A percentile compares a stretch with the other conserved stretches of the same genome.
Conservation (phyloP, 2,888 invertebrate genomes). For the Drosophila buzzatii region DNA sequence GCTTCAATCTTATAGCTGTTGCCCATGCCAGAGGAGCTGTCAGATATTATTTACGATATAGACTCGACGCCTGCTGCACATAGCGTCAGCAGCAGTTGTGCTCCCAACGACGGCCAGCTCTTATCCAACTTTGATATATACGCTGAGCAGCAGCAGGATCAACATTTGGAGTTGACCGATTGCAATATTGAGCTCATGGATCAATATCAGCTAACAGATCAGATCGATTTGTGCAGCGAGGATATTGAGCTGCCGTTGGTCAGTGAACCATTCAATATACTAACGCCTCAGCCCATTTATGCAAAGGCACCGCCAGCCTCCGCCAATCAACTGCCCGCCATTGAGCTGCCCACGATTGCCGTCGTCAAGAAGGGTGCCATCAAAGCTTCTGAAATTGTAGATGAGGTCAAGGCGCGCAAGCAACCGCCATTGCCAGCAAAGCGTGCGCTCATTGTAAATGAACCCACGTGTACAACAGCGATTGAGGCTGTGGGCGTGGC, state of each 20-base stretch:
- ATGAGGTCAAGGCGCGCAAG: constrained; percentile 66
- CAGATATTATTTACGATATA: constrained; percentile 77
- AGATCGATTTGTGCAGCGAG: constrained; percentile 82
- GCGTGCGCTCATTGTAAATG: constrained; percentile 70
- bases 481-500: constrained; percentile 27
- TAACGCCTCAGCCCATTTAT: constrained; percentile 53
- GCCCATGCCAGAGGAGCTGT: constrained; percentile 79
- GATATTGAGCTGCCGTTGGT: constrained; percentile 73
- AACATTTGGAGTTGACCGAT: constrained; percentile 81
- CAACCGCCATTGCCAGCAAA: constrained; percentile 73
- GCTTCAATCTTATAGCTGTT: constrained; percentile 32
- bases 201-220: constrained; percentile 83
- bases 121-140: constrained; percentile 73
- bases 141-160: constrained; percentile 57
- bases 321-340: constrained; percentile 56
- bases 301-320: constrained; percentile 39
- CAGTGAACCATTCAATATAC: constrained; percentile 73
- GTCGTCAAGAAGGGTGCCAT: constrained; percentile 70
- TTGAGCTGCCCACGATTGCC: constrained; percentile 73
- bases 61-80: constrained; percentile 36
- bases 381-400: constrained; percentile 67
- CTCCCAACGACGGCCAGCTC: constrained; percentile 77
- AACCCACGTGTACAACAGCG: constrained; percentile 5
- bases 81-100: constrained; percentile 43
- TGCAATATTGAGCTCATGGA: constrained; percentile 85